Conservation (phyloP, 2,113 vertebrate genomes). For the Chaetodon trifascialis region DNA sequence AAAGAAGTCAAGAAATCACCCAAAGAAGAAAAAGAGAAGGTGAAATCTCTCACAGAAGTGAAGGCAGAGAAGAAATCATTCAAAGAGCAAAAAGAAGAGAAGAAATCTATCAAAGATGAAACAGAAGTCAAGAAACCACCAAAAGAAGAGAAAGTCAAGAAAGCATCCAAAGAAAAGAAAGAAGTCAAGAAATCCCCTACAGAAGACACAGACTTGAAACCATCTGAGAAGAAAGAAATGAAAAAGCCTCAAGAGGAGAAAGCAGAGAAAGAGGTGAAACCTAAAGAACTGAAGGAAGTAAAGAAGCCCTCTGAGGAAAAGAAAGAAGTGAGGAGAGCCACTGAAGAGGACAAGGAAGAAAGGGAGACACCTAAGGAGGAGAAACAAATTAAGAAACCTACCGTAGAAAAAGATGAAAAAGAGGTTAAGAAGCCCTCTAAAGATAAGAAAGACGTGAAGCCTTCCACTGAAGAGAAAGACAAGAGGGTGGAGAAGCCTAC, state of each 20-base stretch:
- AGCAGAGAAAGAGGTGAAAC: no score
- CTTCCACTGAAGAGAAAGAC: neutral
- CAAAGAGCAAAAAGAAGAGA: neutral
- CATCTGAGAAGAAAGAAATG: neutral
- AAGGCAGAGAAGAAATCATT: no score
- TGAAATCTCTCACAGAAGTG: no score
- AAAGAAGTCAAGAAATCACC: no score
- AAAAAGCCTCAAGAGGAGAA: no score
- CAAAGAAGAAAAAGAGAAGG: neutral
- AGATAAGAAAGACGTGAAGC: slow-evolving; percentile 8
- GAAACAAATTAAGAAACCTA: neutral
- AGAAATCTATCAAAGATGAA: neutral
- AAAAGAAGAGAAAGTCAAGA: neutral
- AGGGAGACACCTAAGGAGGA: neutral
- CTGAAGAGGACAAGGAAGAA: slow-evolving; percentile 7
- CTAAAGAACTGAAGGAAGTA: neutral
- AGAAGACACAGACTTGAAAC: neutral
- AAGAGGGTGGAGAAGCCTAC: neutral
- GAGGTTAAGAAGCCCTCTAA: neutral
- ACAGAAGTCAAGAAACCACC: neutral
- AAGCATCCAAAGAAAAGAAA: neutral
- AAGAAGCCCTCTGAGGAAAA: neutral
- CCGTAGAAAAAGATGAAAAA: slow-evolving; percentile 14
- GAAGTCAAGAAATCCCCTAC: neutral
- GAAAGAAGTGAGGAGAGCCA: slow-evolving; percentile 2